Base-by-base conservation (phyloP, 2,113 vertebrate species). In the Onychorhynchus coronatus region DNA sequence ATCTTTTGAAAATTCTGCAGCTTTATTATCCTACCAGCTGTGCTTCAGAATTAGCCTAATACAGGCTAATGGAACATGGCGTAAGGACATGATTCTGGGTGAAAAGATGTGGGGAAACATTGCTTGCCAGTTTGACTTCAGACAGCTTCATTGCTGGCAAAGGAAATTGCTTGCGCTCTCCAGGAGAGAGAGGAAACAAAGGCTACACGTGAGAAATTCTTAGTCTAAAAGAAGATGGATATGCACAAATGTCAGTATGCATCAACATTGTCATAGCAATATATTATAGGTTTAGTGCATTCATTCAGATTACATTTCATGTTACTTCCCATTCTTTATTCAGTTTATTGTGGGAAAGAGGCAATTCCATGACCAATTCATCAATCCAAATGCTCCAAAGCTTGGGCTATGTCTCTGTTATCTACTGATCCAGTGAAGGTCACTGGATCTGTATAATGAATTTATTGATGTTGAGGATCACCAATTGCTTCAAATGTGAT, bases 181-280 rank as follows among this genome's bases (percentile, higher is more conserved):
- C 24, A 28, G 44, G 37, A 83, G 74, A 74, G 18, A 67, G 62
- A 46, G 17, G 28, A 85, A 62, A 44, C 30, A 91, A 87, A 78
- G 21, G 16, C 28, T 8, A 30, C 11, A 11, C 2, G 12, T 11
- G 18, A 88, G 8, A 73, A 93, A 75, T 2, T 0, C 7, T 11
- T 55, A 3, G 1, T 35, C n/a, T 76, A 33, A 83, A 91, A 72
- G 28, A 59, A 85, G 30, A 50, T 42, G 16, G 12, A 30, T 71
- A n/a, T 0, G 0, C 27, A 50, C 8, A 65, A 72, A 44, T 2
- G 4, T 39, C 44, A 47, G 7, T 42, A 39, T 35, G 27, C 0
- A 0, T 47, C 42, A 53, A 31, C 19, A 2, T 12, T 83, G 16
- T 42, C 30, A 33, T 44, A 76, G 30, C 18, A 85, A 65, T 75